Evolutionary conservation across 2,797 vertebrate species (phyloP).

Genomic region (Rallus crepitans): DNA sequence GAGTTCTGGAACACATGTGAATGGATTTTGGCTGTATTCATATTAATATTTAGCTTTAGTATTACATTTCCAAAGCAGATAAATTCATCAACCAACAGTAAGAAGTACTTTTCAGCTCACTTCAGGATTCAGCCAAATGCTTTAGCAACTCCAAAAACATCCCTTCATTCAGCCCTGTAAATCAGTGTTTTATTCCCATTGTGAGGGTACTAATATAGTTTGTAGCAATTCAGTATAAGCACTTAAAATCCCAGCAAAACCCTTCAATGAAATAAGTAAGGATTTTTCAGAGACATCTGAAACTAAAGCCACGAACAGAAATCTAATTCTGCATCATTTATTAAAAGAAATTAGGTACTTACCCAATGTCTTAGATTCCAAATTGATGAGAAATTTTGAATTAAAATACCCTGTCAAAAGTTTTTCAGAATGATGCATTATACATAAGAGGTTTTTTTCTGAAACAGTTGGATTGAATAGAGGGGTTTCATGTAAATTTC

Average conservation of each 20-base stretch:
- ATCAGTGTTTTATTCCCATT: neutral
- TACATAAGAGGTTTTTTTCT: neutral
- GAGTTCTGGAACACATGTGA: neutral
- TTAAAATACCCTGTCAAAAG: neutral
- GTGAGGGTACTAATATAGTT: neutral
- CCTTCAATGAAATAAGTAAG: neutral
- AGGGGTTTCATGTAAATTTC: neutral
- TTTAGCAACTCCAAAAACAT: neutral
- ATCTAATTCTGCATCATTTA: neutral
- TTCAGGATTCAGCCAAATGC: neutral
- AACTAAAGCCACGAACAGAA: neutral
- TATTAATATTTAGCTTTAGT: neutral
- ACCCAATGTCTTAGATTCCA: neutral
- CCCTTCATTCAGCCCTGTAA: neutral
- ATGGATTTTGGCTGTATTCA: neutral
- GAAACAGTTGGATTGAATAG: neutral
- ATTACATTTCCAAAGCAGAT: neutral
- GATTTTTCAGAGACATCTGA: neutral
- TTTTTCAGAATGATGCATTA: constrained; percentile 3
- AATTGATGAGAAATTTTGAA: constrained; percentile 22
- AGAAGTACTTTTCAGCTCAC: neutral
- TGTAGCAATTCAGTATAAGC: neutral
- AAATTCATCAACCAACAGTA: neutral
- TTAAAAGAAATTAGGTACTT: constrained; percentile 2
- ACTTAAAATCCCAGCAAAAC: neutral